phyloP scores from a whole-genome alignment of 2,888 invertebrate species.

The Nomada flava region DNA sequence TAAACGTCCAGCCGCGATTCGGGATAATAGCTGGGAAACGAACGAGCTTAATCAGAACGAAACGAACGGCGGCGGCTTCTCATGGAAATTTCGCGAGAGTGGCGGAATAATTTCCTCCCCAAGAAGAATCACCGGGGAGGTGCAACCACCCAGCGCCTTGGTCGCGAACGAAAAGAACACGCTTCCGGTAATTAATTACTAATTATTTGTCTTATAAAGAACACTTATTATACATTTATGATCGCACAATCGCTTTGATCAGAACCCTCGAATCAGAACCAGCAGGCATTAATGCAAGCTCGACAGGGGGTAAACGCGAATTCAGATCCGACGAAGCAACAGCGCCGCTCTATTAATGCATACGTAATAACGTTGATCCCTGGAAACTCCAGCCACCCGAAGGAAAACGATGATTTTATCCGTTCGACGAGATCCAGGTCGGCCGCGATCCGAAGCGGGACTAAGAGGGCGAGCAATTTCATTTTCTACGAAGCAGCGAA shows the following conservation, averaged over 20 bases:
- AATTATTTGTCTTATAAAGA: no score
- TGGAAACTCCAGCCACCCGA: no score
- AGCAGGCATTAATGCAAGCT: no score
- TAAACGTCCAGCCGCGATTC: not conserved
- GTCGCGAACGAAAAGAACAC: slow-evolving; percentile 5
- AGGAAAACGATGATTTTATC: slow-evolving; percentile 36
- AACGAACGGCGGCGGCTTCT: not conserved
- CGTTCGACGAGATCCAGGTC: slow-evolving; percentile 21
- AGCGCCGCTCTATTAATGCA: slow-evolving; percentile 5
- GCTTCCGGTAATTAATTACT: slow-evolving; percentile 15
- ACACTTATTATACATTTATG: no score
- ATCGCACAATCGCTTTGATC: no score
- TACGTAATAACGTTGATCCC: slow-evolving; percentile 1
- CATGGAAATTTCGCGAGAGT: not conserved
- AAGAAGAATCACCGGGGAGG: not conserved
- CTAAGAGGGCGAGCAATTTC: slow-evolving; percentile 39
- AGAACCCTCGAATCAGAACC: no score
- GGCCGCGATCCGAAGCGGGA: slow-evolving; percentile 19
- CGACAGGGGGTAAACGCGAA: no score
- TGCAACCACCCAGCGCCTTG: slow-evolving; percentile 13
- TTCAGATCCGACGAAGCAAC: not conserved
- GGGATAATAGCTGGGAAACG: slow-evolving; percentile 2
- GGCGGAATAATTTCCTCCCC: slow-evolving; percentile 18
- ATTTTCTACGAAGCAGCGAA: slow-evolving; percentile 30
- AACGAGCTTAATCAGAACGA: slow-evolving; percentile 14